Percentiles rank a stretch among this genome's conserved stretches.
Evolutionary conservation across 2,888 invertebrate genomes (phyloP).

Genomic region (Latheticus oryzae): DNA sequence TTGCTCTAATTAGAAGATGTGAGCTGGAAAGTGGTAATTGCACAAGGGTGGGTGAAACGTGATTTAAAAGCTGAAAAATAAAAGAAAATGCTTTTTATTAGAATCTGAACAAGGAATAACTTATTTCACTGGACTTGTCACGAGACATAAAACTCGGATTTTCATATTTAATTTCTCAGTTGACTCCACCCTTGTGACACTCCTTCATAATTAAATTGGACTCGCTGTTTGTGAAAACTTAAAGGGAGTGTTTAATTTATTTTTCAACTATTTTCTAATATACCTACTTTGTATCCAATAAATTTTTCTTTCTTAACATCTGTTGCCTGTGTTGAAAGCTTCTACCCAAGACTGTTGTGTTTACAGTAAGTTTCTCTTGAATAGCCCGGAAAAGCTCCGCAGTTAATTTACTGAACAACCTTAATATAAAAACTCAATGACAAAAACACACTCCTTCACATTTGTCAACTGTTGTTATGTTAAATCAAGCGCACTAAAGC

Average conservation of each 20-base stretch:
- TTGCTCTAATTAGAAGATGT: slow-evolving; percentile 23
- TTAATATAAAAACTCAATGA: slow-evolving; percentile 36
- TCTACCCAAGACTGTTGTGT: too few species aligned
- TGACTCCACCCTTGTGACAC: too few species aligned
- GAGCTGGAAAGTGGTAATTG: neutral
- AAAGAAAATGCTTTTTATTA: slow-evolving; percentile 4
- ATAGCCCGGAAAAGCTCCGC: slow-evolving; percentile 12
- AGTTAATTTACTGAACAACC: slow-evolving; percentile 34
- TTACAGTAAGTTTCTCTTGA: too few species aligned
- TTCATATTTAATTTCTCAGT: too few species aligned
- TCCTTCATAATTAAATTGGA: too few species aligned
- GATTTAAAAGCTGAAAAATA: slow-evolving; percentile 2
- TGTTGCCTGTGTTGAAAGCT: too few species aligned
- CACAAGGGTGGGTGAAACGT: neutral
- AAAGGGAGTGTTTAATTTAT: too few species aligned
- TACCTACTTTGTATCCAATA: too few species aligned
- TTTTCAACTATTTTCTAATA: too few species aligned
- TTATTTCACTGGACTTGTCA: neutral
- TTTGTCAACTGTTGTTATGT: slow-evolving; percentile 37
- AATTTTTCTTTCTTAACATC: too few species aligned
- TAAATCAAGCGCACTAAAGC: slow-evolving; percentile 35
- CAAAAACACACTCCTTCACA: slow-evolving; percentile 37
- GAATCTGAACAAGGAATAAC: neutral
- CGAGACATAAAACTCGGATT: too few species aligned
- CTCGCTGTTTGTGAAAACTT: too few species aligned